phyloP scores from a whole-genome alignment of 2,797 vertebrate genomes.

The Halcyon smyrnensis region DNA sequence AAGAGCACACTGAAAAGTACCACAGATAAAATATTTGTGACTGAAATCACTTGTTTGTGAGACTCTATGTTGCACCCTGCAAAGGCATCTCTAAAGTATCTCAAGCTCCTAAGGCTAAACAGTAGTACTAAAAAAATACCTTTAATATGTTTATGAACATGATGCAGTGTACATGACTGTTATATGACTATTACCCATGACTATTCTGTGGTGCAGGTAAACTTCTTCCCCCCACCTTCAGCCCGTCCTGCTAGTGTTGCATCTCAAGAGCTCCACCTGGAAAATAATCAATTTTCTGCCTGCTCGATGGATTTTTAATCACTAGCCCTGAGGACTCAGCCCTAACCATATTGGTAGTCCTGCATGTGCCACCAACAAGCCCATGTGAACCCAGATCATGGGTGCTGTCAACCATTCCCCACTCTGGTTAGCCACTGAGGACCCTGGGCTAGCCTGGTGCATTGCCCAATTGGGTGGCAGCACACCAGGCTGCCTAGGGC shows the following conservation, averaged over 20 bases:
- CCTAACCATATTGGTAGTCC: background rate
- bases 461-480: accelerated
- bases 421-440: no score
- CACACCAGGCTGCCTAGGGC: accelerated
- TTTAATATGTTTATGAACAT: background rate
- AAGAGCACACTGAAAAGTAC: background rate
- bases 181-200: background rate
- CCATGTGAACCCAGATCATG: background rate
- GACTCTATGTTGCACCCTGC: background rate
- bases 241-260: accelerated
- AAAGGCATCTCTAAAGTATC: background rate
- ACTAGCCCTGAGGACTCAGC: background rate
- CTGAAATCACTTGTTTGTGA: background rate
- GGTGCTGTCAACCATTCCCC: background rate
- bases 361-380: background rate
- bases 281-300: background rate
- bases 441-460: accelerated
- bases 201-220: background rate
- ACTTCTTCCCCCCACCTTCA: background rate
- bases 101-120: background rate
- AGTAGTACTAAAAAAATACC: background rate
- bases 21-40: background rate
- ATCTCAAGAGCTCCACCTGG: background rate
- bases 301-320: background rate
- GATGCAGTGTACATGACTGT: background rate